phyloP scores from a whole-genome alignment of 37 sponge, comb jelly and placozoan species.

The Cliona cf. orientalis region DNA sequence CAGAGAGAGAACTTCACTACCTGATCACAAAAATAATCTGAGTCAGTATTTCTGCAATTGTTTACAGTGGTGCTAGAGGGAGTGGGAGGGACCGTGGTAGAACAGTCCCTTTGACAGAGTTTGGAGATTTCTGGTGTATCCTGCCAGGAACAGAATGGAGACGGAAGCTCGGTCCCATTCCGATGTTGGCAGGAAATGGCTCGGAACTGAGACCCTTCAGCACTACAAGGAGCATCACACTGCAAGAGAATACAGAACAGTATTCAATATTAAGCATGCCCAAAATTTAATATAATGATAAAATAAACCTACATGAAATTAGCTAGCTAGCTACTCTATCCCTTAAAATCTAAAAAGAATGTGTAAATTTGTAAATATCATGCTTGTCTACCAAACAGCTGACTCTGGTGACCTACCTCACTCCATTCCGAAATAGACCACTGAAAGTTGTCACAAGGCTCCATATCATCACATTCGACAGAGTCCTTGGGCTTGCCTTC shows the following conservation, averaged over 20 bases:
- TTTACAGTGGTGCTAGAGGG: too few relatives aligned
- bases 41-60: too few relatives aligned
- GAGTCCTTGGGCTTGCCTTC: background rate
- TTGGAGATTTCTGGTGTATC: background rate
- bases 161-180: conserved; percentile 28
- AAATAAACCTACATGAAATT: background rate
- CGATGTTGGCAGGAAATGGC: conserved; percentile 18
- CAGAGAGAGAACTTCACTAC: too few relatives aligned
- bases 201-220: conserved; percentile 43
- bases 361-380: background rate
- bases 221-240: conserved; percentile 4
- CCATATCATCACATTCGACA: conserved; percentile 4
- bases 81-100: background rate
- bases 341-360: background rate
- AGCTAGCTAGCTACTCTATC: background rate
- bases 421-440: conserved; percentile 42
- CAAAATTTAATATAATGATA: too few relatives aligned
- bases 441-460: conserved; percentile 33
- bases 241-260: background rate
- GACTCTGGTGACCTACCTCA: conserved; percentile 31
- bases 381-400: background rate
- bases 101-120: background rate
- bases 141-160: conserved; percentile 25
- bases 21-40: too few relatives aligned
- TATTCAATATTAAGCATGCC: too few relatives aligned